These are phyloP conservation scores for Scyliorhinus canicula DNA, from an alignment of 2,797 vertebrate species.

Conservation along the genomic window DNA sequence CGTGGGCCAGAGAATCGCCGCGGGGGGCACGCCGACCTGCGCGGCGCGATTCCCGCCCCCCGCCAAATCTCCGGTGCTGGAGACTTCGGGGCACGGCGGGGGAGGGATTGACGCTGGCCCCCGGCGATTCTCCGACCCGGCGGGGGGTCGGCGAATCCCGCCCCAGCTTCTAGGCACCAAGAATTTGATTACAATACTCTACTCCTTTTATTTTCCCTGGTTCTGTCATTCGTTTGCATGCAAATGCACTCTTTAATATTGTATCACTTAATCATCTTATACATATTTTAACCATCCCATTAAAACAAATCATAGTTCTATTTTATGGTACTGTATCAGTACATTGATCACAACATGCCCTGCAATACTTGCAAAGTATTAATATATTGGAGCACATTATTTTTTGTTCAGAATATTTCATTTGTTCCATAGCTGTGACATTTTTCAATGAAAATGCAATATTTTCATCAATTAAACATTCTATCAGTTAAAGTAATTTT, in stretches of 20 bases:
- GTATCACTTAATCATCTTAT: slow-evolving; percentile 26
- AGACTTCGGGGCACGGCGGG: no score
- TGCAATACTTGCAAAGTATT: not conserved
- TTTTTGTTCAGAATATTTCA: not conserved
- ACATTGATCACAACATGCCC: not conserved
- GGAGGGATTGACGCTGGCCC: no score
- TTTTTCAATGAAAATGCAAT: slow-evolving; percentile 30
- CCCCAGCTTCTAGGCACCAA: not conserved
- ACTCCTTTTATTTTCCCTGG: not conserved
- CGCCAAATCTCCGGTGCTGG: no score
- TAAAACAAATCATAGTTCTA: slow-evolving; percentile 19
- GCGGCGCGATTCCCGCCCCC: no score
- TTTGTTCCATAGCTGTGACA: not conserved
- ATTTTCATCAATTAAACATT: slow-evolving; percentile 39
- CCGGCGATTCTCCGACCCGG: no score
- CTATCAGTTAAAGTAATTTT: not conserved
- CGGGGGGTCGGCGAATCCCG: no score
- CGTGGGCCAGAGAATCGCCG: no score
- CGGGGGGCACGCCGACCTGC: no score
- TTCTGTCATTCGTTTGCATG: slow-evolving; percentile 13
- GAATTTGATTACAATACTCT: not conserved
- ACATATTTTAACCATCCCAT: slow-evolving; percentile 14
- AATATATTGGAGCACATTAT: not conserved
- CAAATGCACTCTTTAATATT: slow-evolving; percentile 10
- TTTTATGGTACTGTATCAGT: not conserved